A percentile compares a stretch with the other conserved stretches of the same genome.
Evolutionary conservation across 64 coral and sea anemone species (phyloP).

Genomic region (Dendrophyllia cribrosa): DNA sequence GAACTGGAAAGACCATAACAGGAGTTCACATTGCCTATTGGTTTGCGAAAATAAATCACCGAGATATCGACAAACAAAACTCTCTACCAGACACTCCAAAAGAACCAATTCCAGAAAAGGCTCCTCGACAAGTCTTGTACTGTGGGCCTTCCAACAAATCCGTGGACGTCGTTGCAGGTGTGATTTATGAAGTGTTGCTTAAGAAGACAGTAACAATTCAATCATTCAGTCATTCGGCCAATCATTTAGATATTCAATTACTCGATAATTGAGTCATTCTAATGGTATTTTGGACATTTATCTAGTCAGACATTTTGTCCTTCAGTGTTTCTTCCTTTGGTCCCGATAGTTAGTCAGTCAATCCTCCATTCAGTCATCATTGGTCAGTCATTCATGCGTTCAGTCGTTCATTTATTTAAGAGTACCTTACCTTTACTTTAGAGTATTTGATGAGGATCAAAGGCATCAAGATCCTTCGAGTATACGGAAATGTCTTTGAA

Average conservation of each 20-base stretch:
- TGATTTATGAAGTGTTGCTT: neutral
- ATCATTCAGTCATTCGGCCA: neutral
- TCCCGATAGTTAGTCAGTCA: neutral
- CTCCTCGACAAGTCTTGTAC: constrained; percentile 85
- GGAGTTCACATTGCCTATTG: constrained; percentile 95
- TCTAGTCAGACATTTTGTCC: no score
- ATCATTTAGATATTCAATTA: no score
- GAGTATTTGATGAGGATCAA: constrained; percentile 76
- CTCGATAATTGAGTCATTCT: no score
- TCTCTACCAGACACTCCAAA: neutral
- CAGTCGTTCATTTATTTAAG: no score
- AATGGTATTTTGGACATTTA: no score
- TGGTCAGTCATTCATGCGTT: neutral
- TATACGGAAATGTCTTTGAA: constrained; percentile 71
- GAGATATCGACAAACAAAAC: neutral
- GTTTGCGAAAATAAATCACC: constrained; percentile 67
- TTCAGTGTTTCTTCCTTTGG: no score
- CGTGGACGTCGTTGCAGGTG: constrained; percentile 90
- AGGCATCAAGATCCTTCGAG: constrained; percentile 75
- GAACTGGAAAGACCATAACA: constrained; percentile 95
- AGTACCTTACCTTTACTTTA: constrained; percentile 11
- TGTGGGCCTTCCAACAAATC: constrained; percentile 99
- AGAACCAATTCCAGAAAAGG: neutral
- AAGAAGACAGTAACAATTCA: neutral
- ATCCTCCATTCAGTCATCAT: neutral